These are phyloP conservation scores for Selene dorsalis DNA, from an alignment of 2,797 vertebrate species.

Conservation along the genomic window DNA sequence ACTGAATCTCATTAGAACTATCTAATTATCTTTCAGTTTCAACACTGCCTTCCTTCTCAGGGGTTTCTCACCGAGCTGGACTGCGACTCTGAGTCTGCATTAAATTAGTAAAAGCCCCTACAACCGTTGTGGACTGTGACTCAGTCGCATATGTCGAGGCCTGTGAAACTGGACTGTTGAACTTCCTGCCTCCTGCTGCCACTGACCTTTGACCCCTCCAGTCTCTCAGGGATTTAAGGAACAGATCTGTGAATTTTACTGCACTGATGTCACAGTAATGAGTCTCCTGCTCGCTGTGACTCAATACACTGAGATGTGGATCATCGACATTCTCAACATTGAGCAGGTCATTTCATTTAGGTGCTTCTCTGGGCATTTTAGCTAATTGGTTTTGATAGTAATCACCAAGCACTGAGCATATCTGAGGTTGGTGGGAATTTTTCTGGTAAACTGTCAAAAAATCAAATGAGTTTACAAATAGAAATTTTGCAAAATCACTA, in stretches of 20 bases:
- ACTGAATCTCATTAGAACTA: too few species aligned
- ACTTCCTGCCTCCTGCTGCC: slow-evolving; percentile 35
- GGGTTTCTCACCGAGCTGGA: not conserved
- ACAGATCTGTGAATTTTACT: slow-evolving; percentile 1
- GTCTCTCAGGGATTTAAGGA: not conserved
- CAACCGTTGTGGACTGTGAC: not conserved
- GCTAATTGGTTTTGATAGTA: too few species aligned
- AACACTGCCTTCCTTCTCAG: not conserved
- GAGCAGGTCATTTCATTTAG: not conserved
- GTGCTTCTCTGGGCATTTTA: too few species aligned
- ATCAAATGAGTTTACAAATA: too few species aligned
- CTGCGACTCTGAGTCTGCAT: slow-evolving; percentile 11
- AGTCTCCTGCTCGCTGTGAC: not conserved
- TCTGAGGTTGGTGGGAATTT: too few species aligned
- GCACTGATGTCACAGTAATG: not conserved
- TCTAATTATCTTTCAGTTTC: not conserved
- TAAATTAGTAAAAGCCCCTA: not conserved
- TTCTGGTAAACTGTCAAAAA: too few species aligned
- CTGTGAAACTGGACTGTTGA: slow-evolving; percentile 13
- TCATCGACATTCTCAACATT: not conserved
- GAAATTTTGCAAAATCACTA: too few species aligned
- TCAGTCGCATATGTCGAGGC: not conserved
- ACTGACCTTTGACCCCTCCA: slow-evolving; percentile 30
- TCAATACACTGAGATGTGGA: not conserved
- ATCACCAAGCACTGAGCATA: too few species aligned